Base-by-base conservation (phyloP, 2,888 invertebrate genomes). In the Deilephila porcellus region DNA sequence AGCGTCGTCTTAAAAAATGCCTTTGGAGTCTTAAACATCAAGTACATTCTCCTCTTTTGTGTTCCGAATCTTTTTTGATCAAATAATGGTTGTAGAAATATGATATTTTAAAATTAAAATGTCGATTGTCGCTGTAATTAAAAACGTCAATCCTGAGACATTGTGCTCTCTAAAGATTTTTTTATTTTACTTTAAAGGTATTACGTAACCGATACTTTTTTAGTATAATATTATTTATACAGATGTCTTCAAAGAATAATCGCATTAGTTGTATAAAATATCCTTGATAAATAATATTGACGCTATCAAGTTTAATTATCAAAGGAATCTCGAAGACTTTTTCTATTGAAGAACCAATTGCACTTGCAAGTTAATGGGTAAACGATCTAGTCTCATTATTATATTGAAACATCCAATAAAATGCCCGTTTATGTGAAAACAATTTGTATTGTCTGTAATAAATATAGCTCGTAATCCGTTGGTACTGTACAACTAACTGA, bases 11-110 rank as follows among this genome's bases (percentile, higher is more conserved):
- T 78, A 80, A 82, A 78, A 56, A 79, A 63, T 1, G 77, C 64
- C 78, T 73, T 77, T 73, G 73, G 76, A 77, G 77, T 70, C 77
- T 74, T 77, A 74, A 79, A 83, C 76, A 78, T 78, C 77, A 83
- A 80, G 78, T 78, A 78, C 76, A 74, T 77, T 77, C 74, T 75
- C 77, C 71, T 67, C 72, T 71, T 71, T 73, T 74, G 63, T 63
- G 63, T 76, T 74, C 72, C 71, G 19, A 72, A 71, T 60, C 19
- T 29, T n/a, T 60, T 53, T 52, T 37, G 53, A 62, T 53, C 70
- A 53, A 70, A 70, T 70, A 70, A 70, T 52, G 45, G 53, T 14
- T 52, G 53, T 53, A 5, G 52, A 52, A 52, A 70, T 70, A 70
- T 29, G 45, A 53, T 70, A 53, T 70, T 25, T 56, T 34, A n/a